Base-by-base conservation (phyloP, 2,888 invertebrate species). In the Criorhina ranunculi region DNA sequence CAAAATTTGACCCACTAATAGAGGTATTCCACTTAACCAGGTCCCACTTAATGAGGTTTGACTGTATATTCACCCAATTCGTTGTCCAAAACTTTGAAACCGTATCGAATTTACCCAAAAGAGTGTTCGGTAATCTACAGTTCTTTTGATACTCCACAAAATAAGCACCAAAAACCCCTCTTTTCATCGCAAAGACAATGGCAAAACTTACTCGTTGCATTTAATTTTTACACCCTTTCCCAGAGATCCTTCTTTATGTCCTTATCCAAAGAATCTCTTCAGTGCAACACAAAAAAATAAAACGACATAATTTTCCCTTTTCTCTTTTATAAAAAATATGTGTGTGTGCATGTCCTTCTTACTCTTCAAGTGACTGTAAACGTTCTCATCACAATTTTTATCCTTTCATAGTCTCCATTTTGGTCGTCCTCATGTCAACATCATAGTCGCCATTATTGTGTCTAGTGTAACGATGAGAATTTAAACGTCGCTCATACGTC, bases 121-220 rank as follows among this genome's bases (percentile, higher is more conserved):
- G 80, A 80, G 75, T 75, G 8, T 8, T 57, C 8, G 11, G 7
- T 75, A 3, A 24, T 24, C 24, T 24, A 51, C 9, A n/a, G 59
- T 62, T 40, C 33, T 53, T 67, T 35, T 51, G 12, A 42, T 17
- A 46, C 15, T 5, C 6, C 49, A 42, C 2, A 37, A 37, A 49
- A 37, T 6, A 1, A 37, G 37, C 11, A 53, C 5, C 12, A 53
- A 53, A 46, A 29, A 24, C 17, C 12, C n/a, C 24, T 15, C 64
- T 49, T 70, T 46, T 78, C 6, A 15, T n/a, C 1, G 35, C 12
- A 12, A 59, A 64, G 59, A 44, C 69, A 76, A 70, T 46, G 31
- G n/a, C 5, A n/a, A 49, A 51, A 51, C 46, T 57, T 79, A 79
- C 73, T 83, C 79, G 79, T 79, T 83, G 73, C 79, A 79, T 75